Conservation (phyloP, 1,140 invertebrate species). For the Rhyzopertha dominica region DNA sequence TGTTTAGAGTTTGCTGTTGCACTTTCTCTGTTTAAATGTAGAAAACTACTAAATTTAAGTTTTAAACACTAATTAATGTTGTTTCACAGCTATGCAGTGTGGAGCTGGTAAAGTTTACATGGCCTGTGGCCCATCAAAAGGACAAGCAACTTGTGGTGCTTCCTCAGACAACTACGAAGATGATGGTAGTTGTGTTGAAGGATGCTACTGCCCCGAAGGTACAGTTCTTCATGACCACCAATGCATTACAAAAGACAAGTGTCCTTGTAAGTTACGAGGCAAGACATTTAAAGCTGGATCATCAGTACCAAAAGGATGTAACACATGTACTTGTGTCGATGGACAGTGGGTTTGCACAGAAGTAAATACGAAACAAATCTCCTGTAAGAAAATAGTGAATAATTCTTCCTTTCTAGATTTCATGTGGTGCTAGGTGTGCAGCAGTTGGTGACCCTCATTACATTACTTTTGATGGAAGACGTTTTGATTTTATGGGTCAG, state of each 20-base stretch:
- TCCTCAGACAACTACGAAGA: conserved; percentile 37
- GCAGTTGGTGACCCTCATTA: conserved; percentile 87
- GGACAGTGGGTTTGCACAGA: conserved; percentile 79
- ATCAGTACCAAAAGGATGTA: conserved; percentile 73
- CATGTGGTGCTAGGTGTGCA: conserved; percentile 70
- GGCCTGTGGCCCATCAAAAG: conserved; percentile 59
- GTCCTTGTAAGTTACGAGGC: conserved; percentile 75
- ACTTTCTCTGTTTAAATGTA: too few species aligned
- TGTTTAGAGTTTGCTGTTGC: too few species aligned
- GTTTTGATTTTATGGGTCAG: conserved; percentile 82
- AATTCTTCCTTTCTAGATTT: conserved; percentile 37
- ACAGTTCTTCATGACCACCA: conserved; percentile 63
- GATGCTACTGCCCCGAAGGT: conserved; percentile 78
- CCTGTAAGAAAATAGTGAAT: not conserved
- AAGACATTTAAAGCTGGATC: conserved; percentile 68
- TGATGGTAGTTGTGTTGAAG: conserved; percentile 65
- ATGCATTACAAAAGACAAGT: conserved; percentile 67
- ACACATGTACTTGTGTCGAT: conserved; percentile 68
- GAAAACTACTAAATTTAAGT: too few species aligned
- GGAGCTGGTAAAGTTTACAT: conserved; percentile 63
- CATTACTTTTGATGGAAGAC: conserved; percentile 78
- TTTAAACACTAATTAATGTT: too few species aligned
- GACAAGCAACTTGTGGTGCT: conserved; percentile 45
- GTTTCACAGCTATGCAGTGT: conserved; percentile 62
- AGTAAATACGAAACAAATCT: conserved; percentile 17